Base-by-base conservation (phyloP, 2,113 vertebrate genomes). In the Speoplatyrhinus poulsoni region DNA sequence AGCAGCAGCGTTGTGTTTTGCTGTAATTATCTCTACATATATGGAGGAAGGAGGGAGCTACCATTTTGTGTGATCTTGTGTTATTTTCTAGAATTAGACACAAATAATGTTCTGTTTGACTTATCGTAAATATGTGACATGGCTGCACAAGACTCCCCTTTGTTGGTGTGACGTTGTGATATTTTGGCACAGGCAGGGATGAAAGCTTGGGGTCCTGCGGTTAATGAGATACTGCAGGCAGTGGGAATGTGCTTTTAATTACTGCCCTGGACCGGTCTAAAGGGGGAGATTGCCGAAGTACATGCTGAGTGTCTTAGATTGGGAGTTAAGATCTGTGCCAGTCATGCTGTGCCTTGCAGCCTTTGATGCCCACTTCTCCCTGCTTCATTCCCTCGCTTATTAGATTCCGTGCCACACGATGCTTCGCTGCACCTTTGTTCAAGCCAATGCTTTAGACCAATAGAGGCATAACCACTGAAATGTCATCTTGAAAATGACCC, bases 231-330 rank as follows among this genome's bases (percentile, higher is more conserved):
- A 94, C 93, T 80, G 90, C 36, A 94, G 93, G 92, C 95, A 94
- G 94, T 94, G 91, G 95, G 96, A 92, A 93, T 93, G 94, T 93
- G 94, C 94, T 96, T 97, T 97, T 99, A 99, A 98, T 99, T 98
- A 96, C 95, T 95, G 92, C 91, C 84, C 94, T 93, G 93, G 84
- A 94, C 91, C 92, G 90, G 85, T 87, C 93, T 89, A 92, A 85
- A 93, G 92, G 94, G 94, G 93, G 94, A 46, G 91, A 85, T 89
- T 88, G 90, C 76, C 83, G 92, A 88, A 93, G 93, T 93, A 93
- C 93, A 93, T 92, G 91, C 92, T 93, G 95, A 94, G 93, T 93
- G 94, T 96, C 94, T 95, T 92, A 93, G 91, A 95, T 93, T 95
- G 95, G 94, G 95, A 96, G 96, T 98, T 95, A 94, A 93, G 94